Conservation (phyloP, 35 echinoderm and acorn worm genomes). For the Chiridota heheva region DNA sequence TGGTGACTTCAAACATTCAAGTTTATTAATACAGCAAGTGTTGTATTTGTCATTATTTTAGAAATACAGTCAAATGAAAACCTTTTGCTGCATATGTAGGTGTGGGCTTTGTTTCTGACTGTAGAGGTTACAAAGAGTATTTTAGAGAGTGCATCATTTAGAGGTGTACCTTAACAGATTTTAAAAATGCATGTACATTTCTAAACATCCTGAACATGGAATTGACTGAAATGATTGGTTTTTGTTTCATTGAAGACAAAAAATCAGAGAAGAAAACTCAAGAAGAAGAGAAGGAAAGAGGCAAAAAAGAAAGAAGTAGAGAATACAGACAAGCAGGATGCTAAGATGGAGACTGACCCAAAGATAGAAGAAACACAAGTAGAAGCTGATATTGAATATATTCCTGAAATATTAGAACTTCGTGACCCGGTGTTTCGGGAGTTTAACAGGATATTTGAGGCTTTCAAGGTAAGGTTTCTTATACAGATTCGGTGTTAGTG, state of each 20-base stretch:
- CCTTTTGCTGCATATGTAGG: no score
- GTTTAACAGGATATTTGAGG: constrained; percentile 92
- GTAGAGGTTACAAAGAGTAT: no score
- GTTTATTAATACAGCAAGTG: no score
- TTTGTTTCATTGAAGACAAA: constrained; percentile 64
- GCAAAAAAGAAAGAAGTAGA: constrained; percentile 64
- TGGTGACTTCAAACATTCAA: no score
- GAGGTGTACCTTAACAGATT: no score
- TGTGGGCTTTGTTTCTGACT: no score
- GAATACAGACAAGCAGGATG: constrained; percentile 28
- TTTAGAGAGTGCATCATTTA: no score
- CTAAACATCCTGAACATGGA: not conserved
- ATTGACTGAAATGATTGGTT: no score
- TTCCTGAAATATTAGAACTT: constrained; percentile 72
- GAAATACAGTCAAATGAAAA: no score
- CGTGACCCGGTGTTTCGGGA: constrained; percentile 72
- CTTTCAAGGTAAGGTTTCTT: constrained; percentile 68
- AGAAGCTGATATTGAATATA: constrained; percentile 66
- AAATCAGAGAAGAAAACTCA: constrained; percentile 78
- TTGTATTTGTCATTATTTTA: no score
- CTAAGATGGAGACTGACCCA: constrained; percentile 7
- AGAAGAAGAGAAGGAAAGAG: constrained; percentile 85
- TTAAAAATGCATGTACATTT: not conserved
- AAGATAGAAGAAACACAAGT: constrained; percentile 16
- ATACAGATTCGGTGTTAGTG: not conserved